phyloP scores from a whole-genome alignment of 2,797 vertebrate genomes.

The Adrianichthys oophorus region DNA sequence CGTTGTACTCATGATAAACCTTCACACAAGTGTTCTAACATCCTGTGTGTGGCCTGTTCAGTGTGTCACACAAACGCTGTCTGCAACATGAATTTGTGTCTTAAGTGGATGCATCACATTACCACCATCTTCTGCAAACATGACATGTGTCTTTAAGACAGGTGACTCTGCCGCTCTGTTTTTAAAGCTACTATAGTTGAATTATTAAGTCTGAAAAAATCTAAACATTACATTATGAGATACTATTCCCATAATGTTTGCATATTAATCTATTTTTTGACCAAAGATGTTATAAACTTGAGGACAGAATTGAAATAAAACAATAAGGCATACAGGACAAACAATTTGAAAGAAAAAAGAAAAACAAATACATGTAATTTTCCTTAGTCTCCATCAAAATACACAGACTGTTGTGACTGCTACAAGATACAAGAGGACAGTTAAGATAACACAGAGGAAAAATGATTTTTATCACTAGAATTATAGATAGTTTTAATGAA shows the following conservation, averaged over 20 bases:
- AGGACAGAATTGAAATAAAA: conserved; percentile 7
- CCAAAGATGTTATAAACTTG: conserved; percentile 8
- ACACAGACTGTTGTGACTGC: neutral
- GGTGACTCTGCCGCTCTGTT: conserved; percentile 48
- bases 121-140: conserved; percentile 27
- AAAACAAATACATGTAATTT: neutral
- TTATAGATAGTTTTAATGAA: neutral
- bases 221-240: conserved; percentile 29
- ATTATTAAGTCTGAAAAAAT: conserved; percentile 56
- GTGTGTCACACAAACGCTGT: conserved; percentile 2
- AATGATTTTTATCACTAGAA: neutral
- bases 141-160: conserved; percentile 52
- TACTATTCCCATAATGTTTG: conserved; percentile 5
- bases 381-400: neutral
- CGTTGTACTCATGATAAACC: conserved; percentile 23
- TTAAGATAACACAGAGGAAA: neutral
- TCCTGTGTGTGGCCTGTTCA: conserved; percentile 19
- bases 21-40: conserved; percentile 28
- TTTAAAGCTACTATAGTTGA: conserved; percentile 56
- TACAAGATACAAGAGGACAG: neutral
- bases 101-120: conserved; percentile 6
- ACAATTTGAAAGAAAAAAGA: neutral
- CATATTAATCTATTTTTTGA: no score
- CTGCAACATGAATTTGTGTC: conserved; percentile 10
- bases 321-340: neutral